Evolutionary conservation across 2,888 invertebrate genomes (phyloP).

Genomic region (Dicyrtoma fusca): DNA sequence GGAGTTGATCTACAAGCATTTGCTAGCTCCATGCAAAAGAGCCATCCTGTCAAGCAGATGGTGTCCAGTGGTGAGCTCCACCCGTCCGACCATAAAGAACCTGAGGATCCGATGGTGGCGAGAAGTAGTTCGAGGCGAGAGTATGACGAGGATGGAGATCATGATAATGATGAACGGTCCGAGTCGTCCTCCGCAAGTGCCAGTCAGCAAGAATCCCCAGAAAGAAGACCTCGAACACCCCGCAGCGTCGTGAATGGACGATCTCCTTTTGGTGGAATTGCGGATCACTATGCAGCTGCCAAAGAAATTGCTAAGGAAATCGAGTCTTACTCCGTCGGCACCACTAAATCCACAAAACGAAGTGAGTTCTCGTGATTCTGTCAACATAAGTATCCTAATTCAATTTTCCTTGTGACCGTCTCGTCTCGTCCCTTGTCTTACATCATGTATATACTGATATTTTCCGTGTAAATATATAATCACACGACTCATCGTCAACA

Average conservation of each 20-base stretch:
- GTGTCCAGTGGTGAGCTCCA: constrained; percentile 4
- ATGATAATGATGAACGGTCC: constrained; percentile 48
- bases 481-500: no score
- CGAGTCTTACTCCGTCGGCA: constrained; percentile 53
- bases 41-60: constrained; percentile 50
- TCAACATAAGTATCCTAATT: no score
- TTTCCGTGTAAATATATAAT: no score
- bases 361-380: constrained; percentile 42
- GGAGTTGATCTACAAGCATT: constrained; percentile 51
- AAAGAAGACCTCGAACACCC: constrained; percentile 35
- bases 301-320: constrained; percentile 57
- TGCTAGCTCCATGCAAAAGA: constrained; percentile 52
- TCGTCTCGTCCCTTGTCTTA: no score
- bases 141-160: constrained; percentile 41
- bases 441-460: no score
- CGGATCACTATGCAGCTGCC: constrained; percentile 56
- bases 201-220: constrained; percentile 22
- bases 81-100: background rate
- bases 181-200: constrained; percentile 28
- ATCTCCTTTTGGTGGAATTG: constrained; percentile 56
- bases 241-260: constrained; percentile 35
- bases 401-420: no score
- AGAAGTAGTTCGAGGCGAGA: background rate
- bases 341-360: constrained; percentile 50
- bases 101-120: background rate